A percentile compares a stretch with the other conserved stretches of the same genome.
phyloP scores from a whole-genome alignment of 2,888 invertebrate species.

The Tipula lateralis region DNA sequence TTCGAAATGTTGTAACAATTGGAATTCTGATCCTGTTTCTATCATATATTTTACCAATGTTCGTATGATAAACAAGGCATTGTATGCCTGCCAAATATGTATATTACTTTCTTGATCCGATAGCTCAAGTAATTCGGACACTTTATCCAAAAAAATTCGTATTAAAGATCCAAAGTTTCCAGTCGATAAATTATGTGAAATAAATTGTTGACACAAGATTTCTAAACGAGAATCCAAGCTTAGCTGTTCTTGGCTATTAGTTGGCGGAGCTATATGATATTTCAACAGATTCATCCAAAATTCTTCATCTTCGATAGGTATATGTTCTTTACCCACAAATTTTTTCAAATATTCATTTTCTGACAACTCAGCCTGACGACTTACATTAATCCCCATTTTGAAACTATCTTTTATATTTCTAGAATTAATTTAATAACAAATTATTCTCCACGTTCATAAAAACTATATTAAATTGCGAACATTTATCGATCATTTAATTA shows the following conservation, averaged over 20 bases:
- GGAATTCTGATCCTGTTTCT: constrained; percentile 84
- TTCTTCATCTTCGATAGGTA: constrained; percentile 80
- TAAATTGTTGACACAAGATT: constrained; percentile 64
- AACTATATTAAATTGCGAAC: neutral
- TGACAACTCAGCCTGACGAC: constrained; percentile 72
- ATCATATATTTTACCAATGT: constrained; percentile 81
- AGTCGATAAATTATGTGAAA: constrained; percentile 79
- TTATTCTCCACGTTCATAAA: neutral
- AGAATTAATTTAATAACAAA: neutral
- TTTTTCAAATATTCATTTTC: constrained; percentile 73
- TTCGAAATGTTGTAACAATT: constrained; percentile 78
- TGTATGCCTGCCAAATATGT: constrained; percentile 90
- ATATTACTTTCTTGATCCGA: constrained; percentile 73
- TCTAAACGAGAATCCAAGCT: constrained; percentile 77
- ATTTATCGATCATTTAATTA: neutral
- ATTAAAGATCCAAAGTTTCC: constrained; percentile 88
- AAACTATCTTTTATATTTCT: neutral
- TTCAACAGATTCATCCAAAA: constrained; percentile 93
- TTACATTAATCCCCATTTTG: constrained; percentile 75
- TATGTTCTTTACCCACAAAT: constrained; percentile 73
- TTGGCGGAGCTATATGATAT: constrained; percentile 80
- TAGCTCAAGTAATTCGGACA: constrained; percentile 76
- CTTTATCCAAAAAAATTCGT: constrained; percentile 75
- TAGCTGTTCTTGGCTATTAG: constrained; percentile 74
- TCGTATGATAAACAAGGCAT: constrained; percentile 85